Percentiles rank a stretch among this genome's conserved stretches.
Evolutionary conservation across 1,140 invertebrate species (phyloP).

Genomic region (Drosophila athabasca): DNA sequence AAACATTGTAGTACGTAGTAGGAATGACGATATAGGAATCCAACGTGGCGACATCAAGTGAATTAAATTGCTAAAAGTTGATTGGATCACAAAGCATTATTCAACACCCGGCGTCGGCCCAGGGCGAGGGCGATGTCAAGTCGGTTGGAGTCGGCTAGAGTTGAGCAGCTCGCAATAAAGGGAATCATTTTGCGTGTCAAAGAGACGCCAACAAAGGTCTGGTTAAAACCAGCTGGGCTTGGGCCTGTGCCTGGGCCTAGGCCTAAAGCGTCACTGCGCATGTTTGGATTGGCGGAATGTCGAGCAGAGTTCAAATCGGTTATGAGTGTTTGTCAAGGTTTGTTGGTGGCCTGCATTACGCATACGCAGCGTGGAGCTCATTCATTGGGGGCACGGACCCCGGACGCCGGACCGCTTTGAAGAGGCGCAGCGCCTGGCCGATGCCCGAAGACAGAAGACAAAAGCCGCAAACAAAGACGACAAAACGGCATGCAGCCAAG

Average conservation of each 20-base stretch:
- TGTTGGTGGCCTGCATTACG: constrained; percentile 45
- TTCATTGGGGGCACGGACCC: constrained; percentile 39
- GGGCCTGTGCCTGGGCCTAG: neutral
- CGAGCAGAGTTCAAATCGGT: constrained; percentile 41
- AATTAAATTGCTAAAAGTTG: constrained; percentile 79
- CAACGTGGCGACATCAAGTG: constrained; percentile 64
- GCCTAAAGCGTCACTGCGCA: too few species aligned
- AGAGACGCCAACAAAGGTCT: constrained; percentile 12
- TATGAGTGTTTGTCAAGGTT: constrained; percentile 60
- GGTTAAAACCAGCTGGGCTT: constrained; percentile 10
- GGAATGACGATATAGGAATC: constrained; percentile 44
- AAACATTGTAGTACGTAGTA: constrained; percentile 60
- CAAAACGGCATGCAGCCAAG: constrained; percentile 7
- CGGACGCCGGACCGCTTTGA: neutral
- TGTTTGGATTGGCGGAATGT: too few species aligned
- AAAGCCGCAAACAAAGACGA: constrained; percentile 55
- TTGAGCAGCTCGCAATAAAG: constrained; percentile 15
- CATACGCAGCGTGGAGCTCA: constrained; percentile 51
- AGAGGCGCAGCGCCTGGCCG: constrained; percentile 8
- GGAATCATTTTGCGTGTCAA: constrained; percentile 51
- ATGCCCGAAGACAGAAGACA: constrained; percentile 42
- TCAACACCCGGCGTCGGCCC: constrained; percentile 56
- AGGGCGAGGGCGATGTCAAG: constrained; percentile 53
- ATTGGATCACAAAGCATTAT: constrained; percentile 82
- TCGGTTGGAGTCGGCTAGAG: constrained; percentile 50